A percentile compares a stretch with the other conserved stretches of the same genome.
These are phyloP conservation scores for Podarcis lilfordi DNA, from an alignment of 2,797 vertebrate species.

Conservation along the genomic window DNA sequence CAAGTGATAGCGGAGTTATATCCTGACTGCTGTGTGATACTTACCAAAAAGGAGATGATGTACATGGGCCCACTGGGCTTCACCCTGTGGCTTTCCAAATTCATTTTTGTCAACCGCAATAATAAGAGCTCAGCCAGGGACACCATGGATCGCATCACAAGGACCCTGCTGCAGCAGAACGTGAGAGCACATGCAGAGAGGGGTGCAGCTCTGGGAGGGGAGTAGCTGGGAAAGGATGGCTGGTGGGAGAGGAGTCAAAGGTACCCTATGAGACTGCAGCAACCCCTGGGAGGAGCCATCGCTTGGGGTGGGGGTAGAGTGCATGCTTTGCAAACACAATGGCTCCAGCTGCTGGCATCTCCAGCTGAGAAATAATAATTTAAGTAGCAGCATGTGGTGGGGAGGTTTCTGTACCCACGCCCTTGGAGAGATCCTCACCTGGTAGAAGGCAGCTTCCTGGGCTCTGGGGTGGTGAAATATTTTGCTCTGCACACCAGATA, in stretches of 20 bases:
- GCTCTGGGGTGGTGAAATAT: no score
- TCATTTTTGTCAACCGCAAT: conserved; percentile 11
- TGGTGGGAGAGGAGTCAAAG: not conserved
- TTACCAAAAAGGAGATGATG: conserved; percentile 23
- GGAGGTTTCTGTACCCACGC: no score
- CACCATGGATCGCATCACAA: not conserved
- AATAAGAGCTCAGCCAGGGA: not conserved
- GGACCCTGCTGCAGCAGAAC: not conserved
- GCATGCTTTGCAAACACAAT: not conserved
- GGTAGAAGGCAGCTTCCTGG: no score
- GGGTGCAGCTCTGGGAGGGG: not conserved
- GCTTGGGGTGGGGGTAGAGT: not conserved
- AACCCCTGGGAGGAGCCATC: not conserved
- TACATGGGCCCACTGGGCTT: not conserved
- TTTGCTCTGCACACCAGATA: no score
- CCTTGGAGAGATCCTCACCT: no score
- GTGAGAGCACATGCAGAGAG: not conserved
- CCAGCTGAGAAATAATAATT: no score
- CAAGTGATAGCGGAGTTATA: conserved; percentile 10
- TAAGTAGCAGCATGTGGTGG: no score
- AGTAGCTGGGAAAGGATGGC: not conserved
- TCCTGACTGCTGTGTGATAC: not conserved
- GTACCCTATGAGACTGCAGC: not conserved
- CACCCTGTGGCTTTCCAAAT: not conserved
- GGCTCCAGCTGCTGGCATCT: no score